These are phyloP conservation scores for Peromyscus eremicus DNA, from an alignment of 2,797 vertebrate genomes.

Conservation along the genomic window DNA sequence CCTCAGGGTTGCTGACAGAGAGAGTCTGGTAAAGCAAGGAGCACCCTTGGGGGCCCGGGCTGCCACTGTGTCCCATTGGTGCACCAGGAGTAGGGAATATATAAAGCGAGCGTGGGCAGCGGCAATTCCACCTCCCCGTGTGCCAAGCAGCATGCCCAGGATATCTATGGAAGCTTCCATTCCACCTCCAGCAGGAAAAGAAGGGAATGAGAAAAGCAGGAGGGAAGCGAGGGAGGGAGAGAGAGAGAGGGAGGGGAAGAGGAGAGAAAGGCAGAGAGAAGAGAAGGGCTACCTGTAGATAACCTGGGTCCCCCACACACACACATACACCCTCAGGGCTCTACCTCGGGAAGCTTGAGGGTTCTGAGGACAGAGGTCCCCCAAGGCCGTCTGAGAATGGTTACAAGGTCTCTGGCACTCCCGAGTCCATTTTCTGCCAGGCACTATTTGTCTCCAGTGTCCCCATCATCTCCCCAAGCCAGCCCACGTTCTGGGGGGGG, in stretches of 20 bases:
- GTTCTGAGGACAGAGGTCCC: background rate
- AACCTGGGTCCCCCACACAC: background rate
- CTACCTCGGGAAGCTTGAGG: background rate
- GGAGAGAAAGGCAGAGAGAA: background rate
- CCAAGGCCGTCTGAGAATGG: background rate
- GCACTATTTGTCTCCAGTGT: background rate
- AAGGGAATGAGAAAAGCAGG: too few relatives aligned
- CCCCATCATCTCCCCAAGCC: background rate
- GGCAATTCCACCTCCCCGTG: rapidly evolving
- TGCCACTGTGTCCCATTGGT: rapidly evolving
- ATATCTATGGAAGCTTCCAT: too few relatives aligned
- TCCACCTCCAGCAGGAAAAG: background rate
- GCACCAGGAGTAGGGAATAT: background rate
- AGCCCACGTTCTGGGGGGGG: background rate
- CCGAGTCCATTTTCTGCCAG: background rate
- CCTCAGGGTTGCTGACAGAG: background rate
- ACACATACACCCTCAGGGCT: background rate
- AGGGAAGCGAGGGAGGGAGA: background rate
- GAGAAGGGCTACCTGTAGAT: background rate
- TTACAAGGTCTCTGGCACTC: background rate
- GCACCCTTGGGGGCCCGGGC: background rate
- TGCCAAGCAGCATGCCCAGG: background rate
- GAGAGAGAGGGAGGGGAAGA: background rate
- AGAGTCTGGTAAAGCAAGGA: background rate
- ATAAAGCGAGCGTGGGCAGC: background rate